A percentile compares a stretch with the other conserved stretches of the same genome.
Evolutionary conservation across 2,113 vertebrate species (phyloP).

Genomic region (Chauna torquata): DNA sequence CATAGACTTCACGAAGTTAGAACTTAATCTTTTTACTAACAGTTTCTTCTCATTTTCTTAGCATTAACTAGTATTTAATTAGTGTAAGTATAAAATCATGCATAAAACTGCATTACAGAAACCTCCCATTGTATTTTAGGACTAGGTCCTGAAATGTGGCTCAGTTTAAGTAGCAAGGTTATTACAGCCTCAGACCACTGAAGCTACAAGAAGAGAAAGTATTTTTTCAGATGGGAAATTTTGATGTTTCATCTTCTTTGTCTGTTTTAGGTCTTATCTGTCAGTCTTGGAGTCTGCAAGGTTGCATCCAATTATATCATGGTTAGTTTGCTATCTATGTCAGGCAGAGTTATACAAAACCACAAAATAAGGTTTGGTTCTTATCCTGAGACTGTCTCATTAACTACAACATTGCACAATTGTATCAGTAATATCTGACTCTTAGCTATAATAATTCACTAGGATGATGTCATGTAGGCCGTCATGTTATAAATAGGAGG

Average conservation of each 20-base stretch:
- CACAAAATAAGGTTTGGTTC: slow-evolving; percentile 50
- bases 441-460: slow-evolving; percentile 62
- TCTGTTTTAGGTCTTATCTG: slow-evolving; percentile 1
- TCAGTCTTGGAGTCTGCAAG: background rate
- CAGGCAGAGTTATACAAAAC: slow-evolving; percentile 26
- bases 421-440: slow-evolving; percentile 59
- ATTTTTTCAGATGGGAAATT: background rate
- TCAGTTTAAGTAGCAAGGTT: background rate
- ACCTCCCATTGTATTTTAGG: background rate
- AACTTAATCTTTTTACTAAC: background rate
- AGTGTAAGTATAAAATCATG: background rate
- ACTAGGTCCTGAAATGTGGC: background rate
- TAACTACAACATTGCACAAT: slow-evolving; percentile 41
- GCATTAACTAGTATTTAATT: background rate
- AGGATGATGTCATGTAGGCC: slow-evolving; percentile 37
- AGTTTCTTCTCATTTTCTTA: background rate
- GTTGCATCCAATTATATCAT: background rate
- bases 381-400: slow-evolving; percentile 28
- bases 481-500: background rate
- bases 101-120: background rate
- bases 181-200: background rate
- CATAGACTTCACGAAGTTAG: background rate
- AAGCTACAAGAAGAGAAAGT: background rate
- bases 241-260: background rate
- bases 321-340: background rate